Evolutionary conservation across 1,140 invertebrate genomes (phyloP), one percentile per base, ranked within the genome.

Genomic region (Sitobion miscanthi): DNA sequence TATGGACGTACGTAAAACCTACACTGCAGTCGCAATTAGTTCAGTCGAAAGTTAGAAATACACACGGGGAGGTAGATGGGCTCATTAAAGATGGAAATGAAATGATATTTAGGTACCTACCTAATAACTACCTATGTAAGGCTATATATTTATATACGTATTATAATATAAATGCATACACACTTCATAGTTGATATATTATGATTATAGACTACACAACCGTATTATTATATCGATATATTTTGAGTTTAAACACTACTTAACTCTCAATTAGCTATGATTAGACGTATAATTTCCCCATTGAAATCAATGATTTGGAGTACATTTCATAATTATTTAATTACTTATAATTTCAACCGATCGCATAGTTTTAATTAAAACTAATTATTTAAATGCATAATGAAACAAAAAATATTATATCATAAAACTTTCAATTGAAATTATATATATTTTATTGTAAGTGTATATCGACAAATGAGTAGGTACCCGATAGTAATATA

Each of bases 31-130:
- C 38, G 42, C 23, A 38, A 85, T 85, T n/a, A 86, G 85, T 86
- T 86, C 23, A 20, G 45, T 86, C n/a, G 85, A 86, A 86, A 86
- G 85, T 47, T 42, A 85, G 38, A 45, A 42, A 45, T 38, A 85
- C 42, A 42, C 42, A 42, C 4, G 52, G 11, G 45, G 21, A 62
- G 25, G 25, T 38, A 38, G 1, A 42, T 42, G 3, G 42, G 42
- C 42, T 42, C 14, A 77, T 77, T 77, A n/a, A 77, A 77, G 30
- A 77, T 77, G 14, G 62, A 77, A 77, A 77, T 77, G 62, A 77
- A 77, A 77, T 77, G 62, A 77, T 77, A 77, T 77, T 77, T 77
- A 77, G 30, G 62, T 77, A 77, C 62, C 62, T n/a, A 62, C 49
- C 49, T 62, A 77, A 77, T 77, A 77, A 77, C 30, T 14, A 77